Evolutionary conservation across 2,797 vertebrate genomes (phyloP).

Genomic region (Scleropages formosus): DNA sequence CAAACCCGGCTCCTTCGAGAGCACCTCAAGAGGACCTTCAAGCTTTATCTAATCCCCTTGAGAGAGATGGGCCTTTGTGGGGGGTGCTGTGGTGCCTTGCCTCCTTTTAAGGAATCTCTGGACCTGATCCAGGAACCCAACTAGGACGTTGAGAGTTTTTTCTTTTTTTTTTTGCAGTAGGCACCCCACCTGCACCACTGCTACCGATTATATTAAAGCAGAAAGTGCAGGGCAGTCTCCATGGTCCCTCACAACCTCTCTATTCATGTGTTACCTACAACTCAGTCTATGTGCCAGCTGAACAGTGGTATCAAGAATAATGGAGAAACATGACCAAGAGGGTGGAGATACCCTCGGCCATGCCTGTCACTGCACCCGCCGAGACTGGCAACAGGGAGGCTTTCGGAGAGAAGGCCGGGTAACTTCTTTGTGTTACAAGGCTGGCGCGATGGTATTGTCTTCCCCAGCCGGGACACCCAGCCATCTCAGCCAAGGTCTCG

Average conservation of each 20-base stretch:
- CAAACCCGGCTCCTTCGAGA: neutral
- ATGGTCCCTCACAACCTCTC: no score
- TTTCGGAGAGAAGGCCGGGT: slow-evolving; percentile 30
- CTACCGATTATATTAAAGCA: no score
- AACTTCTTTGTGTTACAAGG: neutral
- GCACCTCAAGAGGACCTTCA: neutral
- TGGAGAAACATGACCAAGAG: neutral
- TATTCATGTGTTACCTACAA: no score
- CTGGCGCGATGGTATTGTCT: neutral
- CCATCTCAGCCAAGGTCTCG: slow-evolving; percentile 43
- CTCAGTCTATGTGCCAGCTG: neutral
- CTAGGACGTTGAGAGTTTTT: neutral
- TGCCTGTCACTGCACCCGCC: neutral
- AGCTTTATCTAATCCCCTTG: neutral
- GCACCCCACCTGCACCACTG: neutral
- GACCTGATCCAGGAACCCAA: neutral
- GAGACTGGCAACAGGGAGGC: neutral
- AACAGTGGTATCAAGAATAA: no score
- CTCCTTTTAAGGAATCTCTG: neutral
- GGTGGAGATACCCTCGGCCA: neutral
- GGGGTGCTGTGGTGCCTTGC: neutral
- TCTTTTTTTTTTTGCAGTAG: neutral
- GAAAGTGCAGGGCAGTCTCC: no score
- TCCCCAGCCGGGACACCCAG: slow-evolving; percentile 2
- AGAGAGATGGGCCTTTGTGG: neutral